Evolutionary conservation across 1,140 invertebrate genomes (phyloP), one percentile per base, ranked within the genome.

Genomic region (Patella vulgata): DNA sequence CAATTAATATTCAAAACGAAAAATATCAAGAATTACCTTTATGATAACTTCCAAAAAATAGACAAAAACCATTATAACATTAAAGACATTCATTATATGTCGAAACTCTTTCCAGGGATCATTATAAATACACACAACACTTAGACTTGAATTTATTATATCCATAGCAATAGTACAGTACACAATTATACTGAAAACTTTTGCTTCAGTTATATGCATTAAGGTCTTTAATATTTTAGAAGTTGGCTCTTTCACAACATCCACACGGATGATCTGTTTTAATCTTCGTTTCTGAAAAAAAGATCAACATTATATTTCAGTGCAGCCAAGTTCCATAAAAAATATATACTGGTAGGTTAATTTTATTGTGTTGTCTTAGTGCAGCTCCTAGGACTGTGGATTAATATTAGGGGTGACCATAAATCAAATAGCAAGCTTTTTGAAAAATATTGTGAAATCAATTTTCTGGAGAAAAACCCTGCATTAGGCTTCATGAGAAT

Each of bases 41-140:
- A 71, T 14, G 14, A 72, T 17, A 17, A 64, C 70, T 61, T 80
- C 78, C 14, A 77, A 21, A 12, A 78, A 62, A 50, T 79, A 81
- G 1, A 81, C 21, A 33, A 57, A 25, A 19, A 80, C 64, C 53
- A 71, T 74, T 19, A 68, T 23, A 12, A 70, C 46, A 53, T 77
- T 75, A 28, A 75, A 42, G 19, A 50, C 52, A 12, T 68, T 43
- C 47, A 75, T 64, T 40, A 70, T 43, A 43, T 68, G 36, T 9
- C 47, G 62, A 36, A 57, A 55, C 17, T 61, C 51, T 9, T 57
- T 31, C 28, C 66, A 66, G 40, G 50, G 27, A 14, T 54, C 27
- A 11, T 60, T 28, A 43, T 64, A 73, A 42, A 68, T 48, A 17
- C 55, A 47, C 2, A 67, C 55, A 0, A 75, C 64, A 17, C 68